Evolutionary conservation across 35 echinoderm and acorn worm species (phyloP).

Genomic region (Acanthaster planci): DNA sequence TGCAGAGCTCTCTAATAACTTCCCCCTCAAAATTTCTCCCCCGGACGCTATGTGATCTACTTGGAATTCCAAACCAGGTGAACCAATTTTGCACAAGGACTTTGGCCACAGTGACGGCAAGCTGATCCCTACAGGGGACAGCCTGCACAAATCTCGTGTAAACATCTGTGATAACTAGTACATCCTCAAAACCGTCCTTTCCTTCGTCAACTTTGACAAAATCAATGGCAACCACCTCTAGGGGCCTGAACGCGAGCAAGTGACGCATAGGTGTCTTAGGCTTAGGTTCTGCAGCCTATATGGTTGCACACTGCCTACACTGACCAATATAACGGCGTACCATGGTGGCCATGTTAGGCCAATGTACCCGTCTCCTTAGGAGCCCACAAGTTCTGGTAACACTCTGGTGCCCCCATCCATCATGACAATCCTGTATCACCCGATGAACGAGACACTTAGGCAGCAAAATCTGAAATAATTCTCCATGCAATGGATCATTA

Average conservation of each 20-base stretch:
- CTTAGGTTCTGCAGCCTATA: constrained; percentile 16
- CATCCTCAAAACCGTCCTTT: constrained; percentile 50
- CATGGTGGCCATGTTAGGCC: constrained; percentile 33
- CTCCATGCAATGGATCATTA: not conserved
- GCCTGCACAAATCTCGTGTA: constrained; percentile 49
- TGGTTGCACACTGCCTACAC: constrained; percentile 27
- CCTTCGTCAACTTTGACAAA: constrained; percentile 51
- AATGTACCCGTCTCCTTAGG: not conserved
- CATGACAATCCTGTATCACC: constrained; percentile 4
- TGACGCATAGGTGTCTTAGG: constrained; percentile 16
- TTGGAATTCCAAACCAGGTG: constrained; percentile 21
- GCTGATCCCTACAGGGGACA: constrained; percentile 47
- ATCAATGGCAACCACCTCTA: constrained; percentile 49
- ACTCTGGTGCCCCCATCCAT: constrained; percentile 49
- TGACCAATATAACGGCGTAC: too few species aligned
- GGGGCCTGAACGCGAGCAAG: constrained; percentile 23
- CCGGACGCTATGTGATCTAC: constrained; percentile 51
- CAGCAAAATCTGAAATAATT: constrained; percentile 15
- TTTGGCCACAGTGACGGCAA: constrained; percentile 43
- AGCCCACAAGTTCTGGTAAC: constrained; percentile 8
- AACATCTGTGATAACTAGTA: constrained; percentile 64
- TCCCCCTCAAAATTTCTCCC: constrained; percentile 66
- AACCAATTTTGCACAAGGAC: constrained; percentile 23
- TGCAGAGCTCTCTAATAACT: constrained; percentile 56
- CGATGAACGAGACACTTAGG: not conserved